These are phyloP conservation scores for Furnarius figulus DNA, from an alignment of 2,113 vertebrate species.

Conservation along the genomic window DNA sequence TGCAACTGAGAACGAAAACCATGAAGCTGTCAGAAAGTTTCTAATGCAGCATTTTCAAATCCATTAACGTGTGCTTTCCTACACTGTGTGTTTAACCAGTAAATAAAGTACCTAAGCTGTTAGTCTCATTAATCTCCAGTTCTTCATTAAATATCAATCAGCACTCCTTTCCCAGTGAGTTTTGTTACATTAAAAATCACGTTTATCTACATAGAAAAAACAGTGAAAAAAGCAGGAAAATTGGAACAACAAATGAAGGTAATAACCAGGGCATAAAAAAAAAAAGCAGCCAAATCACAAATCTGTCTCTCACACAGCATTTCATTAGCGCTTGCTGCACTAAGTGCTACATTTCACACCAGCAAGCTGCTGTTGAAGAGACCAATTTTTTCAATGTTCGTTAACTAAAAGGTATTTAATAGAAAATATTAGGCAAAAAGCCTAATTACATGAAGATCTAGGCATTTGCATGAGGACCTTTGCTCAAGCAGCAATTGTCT, in stretches of 20 bases:
- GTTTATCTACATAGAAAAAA: neutral
- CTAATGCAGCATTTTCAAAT: neutral
- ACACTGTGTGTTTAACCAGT: neutral
- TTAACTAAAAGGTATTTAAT: neutral
- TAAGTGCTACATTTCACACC: neutral
- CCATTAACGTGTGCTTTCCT: neutral
- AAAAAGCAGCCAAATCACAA: neutral
- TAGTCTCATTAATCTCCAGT: neutral
- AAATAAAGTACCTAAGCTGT: neutral
- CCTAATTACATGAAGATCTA: neutral
- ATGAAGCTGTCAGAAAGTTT: neutral
- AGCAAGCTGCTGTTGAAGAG: neutral
- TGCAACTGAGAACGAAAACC: neutral
- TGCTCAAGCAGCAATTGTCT: neutral
- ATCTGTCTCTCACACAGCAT: neutral
- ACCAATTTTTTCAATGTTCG: neutral
- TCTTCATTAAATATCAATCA: neutral
- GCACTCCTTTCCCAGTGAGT: neutral
- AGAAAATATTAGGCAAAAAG: neutral
- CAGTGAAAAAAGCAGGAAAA: neutral
- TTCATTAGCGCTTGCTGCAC: neutral
- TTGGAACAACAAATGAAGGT: neutral
- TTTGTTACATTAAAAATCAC: neutral
- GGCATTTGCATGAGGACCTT: accelerated
- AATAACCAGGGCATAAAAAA: neutral